Conservation (phyloP, 2,888 invertebrate genomes). For the Tetragnatha montana region DNA sequence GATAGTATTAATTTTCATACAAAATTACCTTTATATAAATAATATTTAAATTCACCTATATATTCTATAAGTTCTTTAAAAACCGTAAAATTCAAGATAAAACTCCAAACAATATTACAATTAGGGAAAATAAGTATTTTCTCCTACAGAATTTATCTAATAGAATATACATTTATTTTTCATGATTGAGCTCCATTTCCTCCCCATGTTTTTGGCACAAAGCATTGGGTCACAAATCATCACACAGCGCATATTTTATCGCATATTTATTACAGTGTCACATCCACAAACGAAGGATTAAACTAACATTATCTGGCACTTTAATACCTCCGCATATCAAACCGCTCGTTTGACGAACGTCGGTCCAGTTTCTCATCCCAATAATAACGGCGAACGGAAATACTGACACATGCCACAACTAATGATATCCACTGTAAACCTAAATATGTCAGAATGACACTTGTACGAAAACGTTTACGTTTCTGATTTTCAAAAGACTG, state of each 20-base stretch:
- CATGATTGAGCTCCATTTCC: not conserved
- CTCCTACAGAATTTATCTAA: too few species aligned
- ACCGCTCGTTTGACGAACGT: slow-evolving; percentile 24
- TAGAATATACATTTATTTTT: too few species aligned
- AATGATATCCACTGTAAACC: slow-evolving; percentile 44
- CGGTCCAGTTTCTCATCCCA: slow-evolving; percentile 37
- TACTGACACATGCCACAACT: slow-evolving; percentile 26
- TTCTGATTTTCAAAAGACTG: slow-evolving; percentile 6
- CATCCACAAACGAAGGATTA: not conserved
- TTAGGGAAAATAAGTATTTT: too few species aligned
- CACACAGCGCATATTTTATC: not conserved
- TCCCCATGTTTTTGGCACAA: not conserved
- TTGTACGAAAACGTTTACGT: slow-evolving; percentile 13
- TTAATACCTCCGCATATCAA: slow-evolving; percentile 3
- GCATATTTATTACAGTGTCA: not conserved
- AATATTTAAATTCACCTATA: too few species aligned
- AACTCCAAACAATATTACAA: too few species aligned
- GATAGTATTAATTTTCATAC: too few species aligned
- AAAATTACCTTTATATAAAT: too few species aligned
- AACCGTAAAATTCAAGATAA: too few species aligned
- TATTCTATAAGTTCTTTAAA: too few species aligned
- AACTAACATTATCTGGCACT: not conserved
- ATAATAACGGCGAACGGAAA: slow-evolving; percentile 44
- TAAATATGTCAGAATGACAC: slow-evolving; percentile 38
- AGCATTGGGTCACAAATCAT: not conserved